These are phyloP conservation scores for Brachirus orientalis DNA, from an alignment of 2,113 vertebrate genomes.

Conservation along the genomic window DNA sequence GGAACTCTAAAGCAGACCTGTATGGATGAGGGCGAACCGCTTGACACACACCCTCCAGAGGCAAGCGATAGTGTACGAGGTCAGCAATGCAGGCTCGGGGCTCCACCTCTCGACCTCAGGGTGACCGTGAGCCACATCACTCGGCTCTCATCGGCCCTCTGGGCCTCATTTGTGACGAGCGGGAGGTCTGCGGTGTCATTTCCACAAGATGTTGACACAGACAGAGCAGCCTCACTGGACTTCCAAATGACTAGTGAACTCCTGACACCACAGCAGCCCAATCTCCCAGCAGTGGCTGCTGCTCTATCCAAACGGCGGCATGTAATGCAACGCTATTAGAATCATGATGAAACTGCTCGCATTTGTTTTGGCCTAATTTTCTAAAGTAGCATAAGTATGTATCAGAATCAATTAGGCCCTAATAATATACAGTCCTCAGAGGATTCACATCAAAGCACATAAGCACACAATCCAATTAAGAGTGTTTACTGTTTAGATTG, in stretches of 20 bases:
- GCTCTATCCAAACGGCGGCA: constrained; percentile 5
- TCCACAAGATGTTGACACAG: constrained; percentile 46
- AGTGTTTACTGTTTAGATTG: constrained; percentile 77
- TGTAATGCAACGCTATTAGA: constrained; percentile 15
- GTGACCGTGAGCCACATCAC: constrained; percentile 8
- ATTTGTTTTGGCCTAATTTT: constrained; percentile 64
- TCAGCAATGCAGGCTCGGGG: constrained; percentile 40
- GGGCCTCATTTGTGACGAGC: constrained; percentile 67
- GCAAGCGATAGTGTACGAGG: constrained; percentile 22
- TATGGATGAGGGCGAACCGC: constrained; percentile 33
- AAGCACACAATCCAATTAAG: constrained; percentile 79
- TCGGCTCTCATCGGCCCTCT: constrained; percentile 15
- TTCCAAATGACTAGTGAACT: constrained; percentile 40
- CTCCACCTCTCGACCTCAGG: constrained; percentile 54
- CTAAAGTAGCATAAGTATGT: constrained; percentile 67
- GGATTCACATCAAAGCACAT: constrained; percentile 77
- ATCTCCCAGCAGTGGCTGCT: constrained; percentile 22
- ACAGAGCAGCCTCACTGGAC: constrained; percentile 19
- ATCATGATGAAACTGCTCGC: constrained; percentile 36
- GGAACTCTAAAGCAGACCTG: constrained; percentile 34
- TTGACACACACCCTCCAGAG: constrained; percentile 31
- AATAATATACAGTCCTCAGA: constrained; percentile 74
- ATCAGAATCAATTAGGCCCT: constrained; percentile 77
- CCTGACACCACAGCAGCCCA: constrained; percentile 15
- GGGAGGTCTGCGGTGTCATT: constrained; percentile 38